Evolutionary conservation across 2,888 invertebrate genomes (phyloP).

Genomic region (Tineola bisselliella): DNA sequence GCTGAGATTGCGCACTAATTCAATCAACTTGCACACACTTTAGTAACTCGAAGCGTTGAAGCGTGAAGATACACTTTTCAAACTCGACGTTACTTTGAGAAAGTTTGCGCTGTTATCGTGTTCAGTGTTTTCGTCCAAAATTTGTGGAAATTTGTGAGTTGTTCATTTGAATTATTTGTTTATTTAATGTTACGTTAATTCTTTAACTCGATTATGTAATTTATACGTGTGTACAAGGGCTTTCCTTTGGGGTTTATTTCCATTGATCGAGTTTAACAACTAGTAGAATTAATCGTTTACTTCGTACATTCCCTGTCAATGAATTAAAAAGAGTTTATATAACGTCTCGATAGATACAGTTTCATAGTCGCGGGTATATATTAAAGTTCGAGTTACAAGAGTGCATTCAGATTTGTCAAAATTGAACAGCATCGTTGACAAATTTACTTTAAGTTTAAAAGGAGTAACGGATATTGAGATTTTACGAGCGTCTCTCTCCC

Average conservation of each 20-base stretch:
- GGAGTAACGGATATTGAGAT: slow-evolving; percentile 39
- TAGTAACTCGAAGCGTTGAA: slow-evolving; percentile 5
- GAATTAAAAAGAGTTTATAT: no score
- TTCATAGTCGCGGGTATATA: no score
- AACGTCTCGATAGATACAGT: no score
- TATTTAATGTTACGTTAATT: no score
- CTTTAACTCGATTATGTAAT: no score
- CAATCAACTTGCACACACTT: slow-evolving; percentile 5
- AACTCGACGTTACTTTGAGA: not conserved
- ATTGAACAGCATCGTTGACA: slow-evolving; percentile 22
- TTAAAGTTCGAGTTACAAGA: slow-evolving; percentile 3
- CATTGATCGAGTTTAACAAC: no score
- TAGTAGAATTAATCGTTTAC: no score
- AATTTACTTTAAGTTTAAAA: slow-evolving; percentile 40
- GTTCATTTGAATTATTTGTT: not conserved
- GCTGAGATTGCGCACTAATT: slow-evolving; percentile 9
- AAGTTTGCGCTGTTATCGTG: not conserved
- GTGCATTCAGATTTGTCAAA: not conserved
- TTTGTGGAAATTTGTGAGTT: not conserved
- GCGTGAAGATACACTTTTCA: slow-evolving; percentile 1
- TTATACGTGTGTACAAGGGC: no score
- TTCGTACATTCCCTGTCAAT: no score
- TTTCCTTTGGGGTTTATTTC: no score
- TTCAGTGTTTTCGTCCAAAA: not conserved
- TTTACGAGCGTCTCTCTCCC: slow-evolving; percentile 31